A percentile compares a stretch with the other conserved stretches of the same genome.
Evolutionary conservation across 2,888 invertebrate genomes (phyloP).

Genomic region (Polymixis lichenea): DNA sequence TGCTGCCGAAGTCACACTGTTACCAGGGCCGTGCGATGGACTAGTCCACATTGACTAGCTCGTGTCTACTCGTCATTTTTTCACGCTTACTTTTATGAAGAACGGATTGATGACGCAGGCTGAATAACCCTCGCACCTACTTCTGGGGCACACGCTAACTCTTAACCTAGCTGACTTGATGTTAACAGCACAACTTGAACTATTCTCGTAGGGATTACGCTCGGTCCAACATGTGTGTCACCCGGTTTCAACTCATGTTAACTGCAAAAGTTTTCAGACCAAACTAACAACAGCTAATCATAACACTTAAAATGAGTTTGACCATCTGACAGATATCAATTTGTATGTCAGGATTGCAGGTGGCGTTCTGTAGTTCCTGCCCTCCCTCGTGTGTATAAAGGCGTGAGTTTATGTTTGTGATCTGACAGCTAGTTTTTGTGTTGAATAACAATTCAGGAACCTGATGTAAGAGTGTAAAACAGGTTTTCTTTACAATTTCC

Average conservation of each 20-base stretch:
- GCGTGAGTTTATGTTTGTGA: too few species aligned
- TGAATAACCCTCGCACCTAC: not conserved
- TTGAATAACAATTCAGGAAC: not conserved
- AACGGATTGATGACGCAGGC: not conserved
- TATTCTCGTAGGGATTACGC: not conserved
- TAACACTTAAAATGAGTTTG: not conserved
- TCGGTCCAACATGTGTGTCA: not conserved
- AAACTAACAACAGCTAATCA: not conserved
- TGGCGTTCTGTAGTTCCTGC: too few species aligned
- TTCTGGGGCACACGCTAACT: not conserved
- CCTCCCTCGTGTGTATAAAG: too few species aligned
- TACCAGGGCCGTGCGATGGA: not conserved
- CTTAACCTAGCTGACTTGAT: not conserved
- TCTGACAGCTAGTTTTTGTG: not conserved
- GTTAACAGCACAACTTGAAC: not conserved
- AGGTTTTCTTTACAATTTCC: constrained; percentile 38
- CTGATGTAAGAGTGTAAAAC: not conserved
- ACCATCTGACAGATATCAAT: not conserved
- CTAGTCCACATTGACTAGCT: not conserved
- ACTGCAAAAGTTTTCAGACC: not conserved
- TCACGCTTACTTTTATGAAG: not conserved
- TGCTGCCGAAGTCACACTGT: not conserved
- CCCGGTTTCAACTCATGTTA: not conserved
- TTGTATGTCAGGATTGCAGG: too few species aligned
- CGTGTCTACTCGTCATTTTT: not conserved